A percentile compares a stretch with the other conserved stretches of the same genome.
These are phyloP conservation scores for Cephalopholis sonnerati DNA, from an alignment of 2,113 vertebrate species.

Conservation along the genomic window DNA sequence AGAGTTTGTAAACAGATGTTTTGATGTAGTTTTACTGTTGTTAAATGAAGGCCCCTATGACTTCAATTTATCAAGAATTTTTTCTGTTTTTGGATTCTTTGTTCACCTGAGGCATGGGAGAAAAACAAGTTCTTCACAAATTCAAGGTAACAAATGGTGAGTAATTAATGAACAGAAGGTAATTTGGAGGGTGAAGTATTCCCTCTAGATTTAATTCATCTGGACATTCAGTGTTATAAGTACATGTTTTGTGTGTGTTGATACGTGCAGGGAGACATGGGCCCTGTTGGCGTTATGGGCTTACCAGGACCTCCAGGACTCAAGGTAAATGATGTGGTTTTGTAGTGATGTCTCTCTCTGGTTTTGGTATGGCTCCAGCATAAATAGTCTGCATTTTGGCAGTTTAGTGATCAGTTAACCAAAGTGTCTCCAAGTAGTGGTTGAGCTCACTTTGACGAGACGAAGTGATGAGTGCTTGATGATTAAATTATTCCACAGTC, in stretches of 20 bases:
- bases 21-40: too few species aligned
- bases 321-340: constrained; percentile 87
- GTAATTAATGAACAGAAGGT: too few species aligned
- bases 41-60: too few species aligned
- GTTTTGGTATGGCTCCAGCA: background rate
- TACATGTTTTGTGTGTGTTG: constrained; percentile 40
- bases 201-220: background rate
- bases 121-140: too few species aligned
- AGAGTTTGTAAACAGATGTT: too few species aligned
- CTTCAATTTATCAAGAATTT: too few species aligned
- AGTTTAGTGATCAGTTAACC: background rate
- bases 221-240: background rate
- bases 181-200: too few species aligned
- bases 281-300: constrained; percentile 88
- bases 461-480: constrained; percentile 1
- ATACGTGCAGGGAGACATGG: constrained; percentile 92
- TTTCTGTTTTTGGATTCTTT: too few species aligned
- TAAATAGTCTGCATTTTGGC: background rate
- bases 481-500: constrained; percentile 9
- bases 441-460: background rate
- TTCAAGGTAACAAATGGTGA: too few species aligned
- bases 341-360: background rate
- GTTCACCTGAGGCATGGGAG: too few species aligned
- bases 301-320: constrained; percentile 91
- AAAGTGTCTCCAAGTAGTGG: background rate